Percentiles rank a stretch among this genome's conserved stretches.
Evolutionary conservation across 2,797 vertebrate genomes (phyloP).

Genomic region (Sphenodon punctatus): DNA sequence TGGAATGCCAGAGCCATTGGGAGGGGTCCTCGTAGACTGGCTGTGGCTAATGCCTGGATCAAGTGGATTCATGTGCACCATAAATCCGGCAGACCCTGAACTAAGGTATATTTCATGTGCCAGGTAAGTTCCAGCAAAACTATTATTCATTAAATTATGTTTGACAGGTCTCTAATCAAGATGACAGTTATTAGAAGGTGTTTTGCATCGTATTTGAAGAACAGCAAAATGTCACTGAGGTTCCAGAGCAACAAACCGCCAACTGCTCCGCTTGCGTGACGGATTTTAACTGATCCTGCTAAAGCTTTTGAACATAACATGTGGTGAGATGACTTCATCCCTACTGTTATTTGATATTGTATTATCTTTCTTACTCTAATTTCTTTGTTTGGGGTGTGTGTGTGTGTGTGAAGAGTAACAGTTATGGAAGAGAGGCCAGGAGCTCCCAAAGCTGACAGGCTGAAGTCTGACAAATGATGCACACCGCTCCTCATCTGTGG

Average conservation of each 20-base stretch:
- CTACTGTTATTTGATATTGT: background rate
- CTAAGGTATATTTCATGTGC: too few relatives aligned
- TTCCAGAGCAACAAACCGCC: conserved; percentile 77
- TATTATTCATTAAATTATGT: conserved; percentile 56
- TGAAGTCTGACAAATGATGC: too few relatives aligned
- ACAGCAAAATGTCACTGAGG: conserved; percentile 68
- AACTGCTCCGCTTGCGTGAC: conserved; percentile 84
- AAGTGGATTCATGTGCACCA: too few relatives aligned
- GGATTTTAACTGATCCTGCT: conserved; percentile 84
- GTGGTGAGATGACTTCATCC: conserved; percentile 72
- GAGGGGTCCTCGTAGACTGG: too few relatives aligned
- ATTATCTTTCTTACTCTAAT: background rate
- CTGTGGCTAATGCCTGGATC: too few relatives aligned
- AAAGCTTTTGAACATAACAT: conserved; percentile 82
- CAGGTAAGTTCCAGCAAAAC: conserved; percentile 28
- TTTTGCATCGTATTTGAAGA: conserved; percentile 65
- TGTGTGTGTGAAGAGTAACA: background rate
- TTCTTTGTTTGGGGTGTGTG: background rate
- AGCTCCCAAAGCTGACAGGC: background rate
- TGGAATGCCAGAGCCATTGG: too few relatives aligned
- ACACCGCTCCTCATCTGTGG: too few relatives aligned
- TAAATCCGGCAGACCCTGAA: too few relatives aligned
- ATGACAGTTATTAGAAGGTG: conserved; percentile 70
- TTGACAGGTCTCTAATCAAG: conserved; percentile 58
- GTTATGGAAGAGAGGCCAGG: fast-evolving